Evolutionary conservation across 1,140 invertebrate genomes (phyloP), one percentile per base, ranked within the genome.

Genomic region (Pomacea maculata): DNA sequence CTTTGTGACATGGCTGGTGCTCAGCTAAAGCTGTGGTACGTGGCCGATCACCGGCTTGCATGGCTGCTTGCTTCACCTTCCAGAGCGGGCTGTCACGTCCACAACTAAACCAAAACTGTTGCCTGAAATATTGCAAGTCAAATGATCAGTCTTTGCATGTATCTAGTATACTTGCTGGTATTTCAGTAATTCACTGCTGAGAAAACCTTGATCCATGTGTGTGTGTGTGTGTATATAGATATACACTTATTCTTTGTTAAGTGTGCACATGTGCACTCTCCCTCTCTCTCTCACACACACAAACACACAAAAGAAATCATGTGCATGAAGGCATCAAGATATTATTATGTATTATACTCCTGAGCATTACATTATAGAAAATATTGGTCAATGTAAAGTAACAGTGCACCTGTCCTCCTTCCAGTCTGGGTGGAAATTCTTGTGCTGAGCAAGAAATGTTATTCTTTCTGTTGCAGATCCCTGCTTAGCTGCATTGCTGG

Each of bases 71-170:
- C 12, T 67, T 64, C 8, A 87, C 86, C 7, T 34, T 45, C 87
- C 88, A 88, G 11, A 89, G 82, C 14, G 88, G 88, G 77, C 84
- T 88, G 17, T 80, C 71, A 17, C 89, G 81, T 19, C 88, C 89
- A 83, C 89, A 90, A 77, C 89, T 89, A 81, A 87, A 90, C 45
- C 85, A 77, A 80, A 83, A 89, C 72, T 88, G 83, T 9, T 81
- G 57, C 55, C 89, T 89, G 83, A 17, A 84, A 85, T 52, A 79
- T 29, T 61, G 57, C 11, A 61, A 61, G 8, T 61, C 57, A 61
- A 9, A 61, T 14, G 15, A 17, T 61, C 57, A 61, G 15, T 61
- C 57, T 61, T 61, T 61, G 57, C 11, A 17, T 3, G 1, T 25
- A 73, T 21, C 3, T 21, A 5, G 34, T 52, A 19, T 21, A 29